Conservation (phyloP, 92 coral and sea anemone genomes). For the Siderastrea siderea region DNA sequence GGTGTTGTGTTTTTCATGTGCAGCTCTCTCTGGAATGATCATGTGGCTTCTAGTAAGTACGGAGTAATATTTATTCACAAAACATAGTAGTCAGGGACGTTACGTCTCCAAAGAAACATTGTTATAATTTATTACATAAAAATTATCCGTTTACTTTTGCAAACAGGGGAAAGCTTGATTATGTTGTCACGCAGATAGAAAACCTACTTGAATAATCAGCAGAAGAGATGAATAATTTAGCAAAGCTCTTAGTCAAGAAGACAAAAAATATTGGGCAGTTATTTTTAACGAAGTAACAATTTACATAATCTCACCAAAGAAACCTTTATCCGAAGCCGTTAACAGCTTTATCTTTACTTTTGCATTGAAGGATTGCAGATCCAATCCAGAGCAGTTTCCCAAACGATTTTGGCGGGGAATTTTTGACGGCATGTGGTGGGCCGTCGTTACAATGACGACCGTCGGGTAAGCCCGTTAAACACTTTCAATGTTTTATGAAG, state of each 20-base stretch:
- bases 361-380: slow-evolving; percentile 45
- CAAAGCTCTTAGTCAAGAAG: background rate
- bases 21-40: slow-evolving; percentile 70
- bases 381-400: slow-evolving; percentile 69
- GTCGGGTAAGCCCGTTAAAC: slow-evolving; percentile 57
- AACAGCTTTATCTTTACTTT: background rate
- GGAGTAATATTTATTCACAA: background rate
- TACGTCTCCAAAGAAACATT: too few relatives aligned
- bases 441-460: slow-evolving; percentile 78
- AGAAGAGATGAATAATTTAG: background rate
- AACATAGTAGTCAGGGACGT: background rate
- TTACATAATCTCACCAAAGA: background rate
- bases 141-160: too few relatives aligned
- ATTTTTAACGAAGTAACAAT: too few relatives aligned
- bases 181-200: too few relatives aligned
- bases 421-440: slow-evolving; percentile 80
- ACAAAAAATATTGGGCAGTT: background rate
- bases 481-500: too few relatives aligned
- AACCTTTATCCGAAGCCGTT: background rate
- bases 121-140: too few relatives aligned
- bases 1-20: slow-evolving; percentile 54
- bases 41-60: slow-evolving; percentile 77
- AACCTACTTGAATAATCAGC: too few relatives aligned
- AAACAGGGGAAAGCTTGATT: too few relatives aligned
- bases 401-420: slow-evolving; percentile 61